Conservation (phyloP, 2,797 vertebrate species). For the Lophius americanus region DNA sequence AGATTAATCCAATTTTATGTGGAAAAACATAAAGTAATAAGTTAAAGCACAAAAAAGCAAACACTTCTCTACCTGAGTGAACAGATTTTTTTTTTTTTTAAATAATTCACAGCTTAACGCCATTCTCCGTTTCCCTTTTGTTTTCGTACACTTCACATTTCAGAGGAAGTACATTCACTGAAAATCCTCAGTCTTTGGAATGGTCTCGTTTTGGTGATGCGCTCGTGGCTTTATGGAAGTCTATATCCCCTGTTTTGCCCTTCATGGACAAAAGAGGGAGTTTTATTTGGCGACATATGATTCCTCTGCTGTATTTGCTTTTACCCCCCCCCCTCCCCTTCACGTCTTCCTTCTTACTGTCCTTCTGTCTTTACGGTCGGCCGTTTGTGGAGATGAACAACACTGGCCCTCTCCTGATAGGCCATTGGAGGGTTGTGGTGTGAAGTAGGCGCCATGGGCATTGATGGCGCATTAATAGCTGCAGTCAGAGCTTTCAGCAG, state of each 20-base stretch:
- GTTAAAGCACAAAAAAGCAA: constrained; percentile 70
- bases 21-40: constrained; percentile 55
- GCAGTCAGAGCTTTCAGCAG: constrained; percentile 65
- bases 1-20: constrained; percentile 18
- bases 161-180: constrained; percentile 58
- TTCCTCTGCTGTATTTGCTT: constrained; percentile 35
- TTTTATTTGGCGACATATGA: constrained; percentile 63
- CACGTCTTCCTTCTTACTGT: constrained; percentile 37
- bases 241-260: constrained; percentile 17
- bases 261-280: constrained; percentile 22
- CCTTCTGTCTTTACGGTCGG: constrained; percentile 70
- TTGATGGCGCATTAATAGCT: constrained; percentile 44
- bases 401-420: constrained; percentile 80
- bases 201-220: constrained; percentile 76
- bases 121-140: constrained; percentile 9
- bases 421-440: constrained; percentile 32
- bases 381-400: constrained; percentile 76
- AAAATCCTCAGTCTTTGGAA: constrained; percentile 76
- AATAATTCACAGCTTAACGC: constrained; percentile 71
- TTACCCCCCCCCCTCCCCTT: background rate
- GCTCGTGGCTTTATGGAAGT: constrained; percentile 54
- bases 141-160: constrained; percentile 26
- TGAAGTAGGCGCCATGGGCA: constrained; percentile 1
- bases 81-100: constrained; percentile 38
- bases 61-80: constrained; percentile 73